These are phyloP conservation scores for Didymodactylos carnosus DNA, from an alignment of 2,888 invertebrate species.

Conservation along the genomic window DNA sequence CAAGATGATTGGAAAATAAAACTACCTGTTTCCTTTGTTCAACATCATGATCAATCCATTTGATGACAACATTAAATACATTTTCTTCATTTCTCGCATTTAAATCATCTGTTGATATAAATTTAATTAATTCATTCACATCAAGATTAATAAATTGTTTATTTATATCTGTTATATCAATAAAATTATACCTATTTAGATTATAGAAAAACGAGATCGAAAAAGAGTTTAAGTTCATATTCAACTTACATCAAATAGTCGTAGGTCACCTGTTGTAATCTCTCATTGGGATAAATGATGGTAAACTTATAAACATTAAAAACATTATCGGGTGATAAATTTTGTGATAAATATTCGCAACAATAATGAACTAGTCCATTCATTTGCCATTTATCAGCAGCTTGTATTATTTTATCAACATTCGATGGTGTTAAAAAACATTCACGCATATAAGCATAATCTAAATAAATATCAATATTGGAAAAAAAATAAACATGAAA, in stretches of 20 bases:
- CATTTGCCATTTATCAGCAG: constrained; percentile 69
- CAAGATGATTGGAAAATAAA: too few species aligned
- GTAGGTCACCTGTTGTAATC: neutral
- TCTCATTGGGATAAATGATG: constrained; percentile 41
- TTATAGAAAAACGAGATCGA: neutral
- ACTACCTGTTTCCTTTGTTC: neutral
- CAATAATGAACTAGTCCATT: constrained; percentile 59
- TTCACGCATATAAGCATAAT: constrained; percentile 63
- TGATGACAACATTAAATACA: constrained; percentile 19
- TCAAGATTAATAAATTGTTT: constrained; percentile 50
- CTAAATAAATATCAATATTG: constrained; percentile 40
- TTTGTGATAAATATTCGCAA: constrained; percentile 50
- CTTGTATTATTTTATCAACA: constrained; percentile 50
- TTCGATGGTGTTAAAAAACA: constrained; percentile 55
- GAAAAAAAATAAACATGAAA: neutral
- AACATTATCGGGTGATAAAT: constrained; percentile 55
- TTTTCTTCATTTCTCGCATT: constrained; percentile 49
- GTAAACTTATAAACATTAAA: constrained; percentile 66
- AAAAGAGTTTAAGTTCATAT: neutral
- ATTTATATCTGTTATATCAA: constrained; percentile 47
- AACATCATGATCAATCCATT: constrained; percentile 17
- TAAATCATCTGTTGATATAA: constrained; percentile 50
- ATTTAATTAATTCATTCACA: constrained; percentile 44
- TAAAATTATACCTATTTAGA: constrained; percentile 43
- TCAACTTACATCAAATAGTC: neutral